These are phyloP conservation scores for Forbesichthys papilliferus DNA, from an alignment of 2,113 vertebrate species.

Conservation along the genomic window DNA sequence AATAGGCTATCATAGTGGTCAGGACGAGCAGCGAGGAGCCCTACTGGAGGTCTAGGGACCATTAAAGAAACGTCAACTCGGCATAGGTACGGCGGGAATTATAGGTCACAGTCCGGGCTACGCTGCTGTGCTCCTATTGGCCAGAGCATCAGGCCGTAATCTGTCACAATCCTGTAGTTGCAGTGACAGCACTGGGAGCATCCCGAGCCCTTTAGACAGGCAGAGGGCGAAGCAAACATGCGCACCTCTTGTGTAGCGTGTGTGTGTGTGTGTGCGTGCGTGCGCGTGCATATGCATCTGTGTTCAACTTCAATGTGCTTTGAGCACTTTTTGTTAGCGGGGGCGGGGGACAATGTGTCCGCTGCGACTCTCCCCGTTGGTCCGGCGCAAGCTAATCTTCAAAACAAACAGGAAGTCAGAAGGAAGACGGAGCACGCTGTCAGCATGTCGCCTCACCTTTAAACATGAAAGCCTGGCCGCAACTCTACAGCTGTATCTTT, in stretches of 20 bases:
- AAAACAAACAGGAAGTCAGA: slow-evolving; percentile 60
- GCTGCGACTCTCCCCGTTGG: slow-evolving; percentile 15
- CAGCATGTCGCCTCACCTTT: too few relatives aligned
- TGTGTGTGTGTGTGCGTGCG: slow-evolving; percentile 22
- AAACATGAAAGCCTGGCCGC: slow-evolving; percentile 49
- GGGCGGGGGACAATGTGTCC: too few relatives aligned
- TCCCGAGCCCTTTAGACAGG: slow-evolving; percentile 61
- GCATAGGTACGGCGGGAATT: slow-evolving; percentile 78
- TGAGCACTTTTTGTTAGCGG: too few relatives aligned
- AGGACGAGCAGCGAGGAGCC: slow-evolving; percentile 64
- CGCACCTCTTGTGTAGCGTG: slow-evolving; percentile 16
- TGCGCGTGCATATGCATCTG: too few relatives aligned
- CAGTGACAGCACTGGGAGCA: slow-evolving; percentile 75
- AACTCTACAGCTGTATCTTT: slow-evolving; percentile 51
- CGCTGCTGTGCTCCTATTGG: slow-evolving; percentile 71
- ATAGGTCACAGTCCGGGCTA: slow-evolving; percentile 78
- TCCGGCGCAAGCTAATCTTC: slow-evolving; percentile 50
- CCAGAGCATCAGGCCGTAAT: slow-evolving; percentile 72
- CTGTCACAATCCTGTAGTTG: slow-evolving; percentile 78
- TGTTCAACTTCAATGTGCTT: too few relatives aligned
- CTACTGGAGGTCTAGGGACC: slow-evolving; percentile 73
- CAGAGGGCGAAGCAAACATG: slow-evolving; percentile 32
- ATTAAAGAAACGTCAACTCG: slow-evolving; percentile 81
- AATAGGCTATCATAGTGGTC: slow-evolving; percentile 78
- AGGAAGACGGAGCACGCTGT: slow-evolving; percentile 53